Evolutionary conservation across 2,113 vertebrate genomes (phyloP).

Genomic region (Rhynchopsitta pachyrhyncha): DNA sequence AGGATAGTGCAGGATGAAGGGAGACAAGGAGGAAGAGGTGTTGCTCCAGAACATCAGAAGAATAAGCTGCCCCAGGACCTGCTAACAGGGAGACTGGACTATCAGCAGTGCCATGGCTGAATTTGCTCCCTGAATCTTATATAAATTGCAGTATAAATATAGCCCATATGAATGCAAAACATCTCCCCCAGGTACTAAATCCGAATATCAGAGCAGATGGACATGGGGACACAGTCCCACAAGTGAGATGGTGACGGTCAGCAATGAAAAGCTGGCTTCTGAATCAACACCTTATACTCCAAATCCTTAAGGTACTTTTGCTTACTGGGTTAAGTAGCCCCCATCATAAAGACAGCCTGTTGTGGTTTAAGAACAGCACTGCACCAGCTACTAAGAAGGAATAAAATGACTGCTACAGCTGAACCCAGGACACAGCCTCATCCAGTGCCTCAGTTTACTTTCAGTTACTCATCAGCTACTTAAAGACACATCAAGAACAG

Average conservation of each 20-base stretch:
- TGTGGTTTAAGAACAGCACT: neutral
- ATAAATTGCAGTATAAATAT: neutral
- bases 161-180: neutral
- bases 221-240: fast-evolving
- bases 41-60: neutral
- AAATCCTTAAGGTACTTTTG: neutral
- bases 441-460: neutral
- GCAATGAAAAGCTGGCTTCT: neutral
- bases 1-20: neutral
- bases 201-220: neutral
- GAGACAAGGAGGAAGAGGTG: neutral
- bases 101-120: fast-evolving
- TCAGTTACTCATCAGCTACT: neutral
- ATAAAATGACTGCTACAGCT: neutral
- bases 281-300: fast-evolving
- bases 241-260: fast-evolving
- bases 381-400: neutral
- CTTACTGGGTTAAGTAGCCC: neutral
- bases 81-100: neutral
- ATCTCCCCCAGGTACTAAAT: neutral
- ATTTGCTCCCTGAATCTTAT: neutral
- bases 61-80: neutral
- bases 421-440: neutral
- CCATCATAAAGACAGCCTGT: neutral
- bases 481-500: neutral